These are phyloP conservation scores for Dendrophyllia cribrosa DNA, from an alignment of 64 coral and sea anemone genomes.

Conservation along the genomic window DNA sequence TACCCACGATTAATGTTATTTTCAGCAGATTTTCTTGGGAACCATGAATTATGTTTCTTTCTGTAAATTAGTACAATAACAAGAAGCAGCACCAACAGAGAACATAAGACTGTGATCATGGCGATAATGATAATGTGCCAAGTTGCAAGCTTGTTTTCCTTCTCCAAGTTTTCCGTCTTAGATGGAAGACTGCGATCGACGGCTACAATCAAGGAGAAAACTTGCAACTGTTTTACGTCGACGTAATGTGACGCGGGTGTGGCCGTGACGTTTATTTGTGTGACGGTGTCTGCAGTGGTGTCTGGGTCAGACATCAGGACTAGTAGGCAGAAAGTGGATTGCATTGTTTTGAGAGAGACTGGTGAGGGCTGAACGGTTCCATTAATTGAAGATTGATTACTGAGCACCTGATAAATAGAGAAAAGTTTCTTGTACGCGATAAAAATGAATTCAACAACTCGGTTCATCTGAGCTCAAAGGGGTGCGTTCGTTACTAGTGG, in stretches of 20 bases:
- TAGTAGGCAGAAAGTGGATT: not conserved
- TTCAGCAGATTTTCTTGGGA: not conserved
- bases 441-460: too few relatives aligned
- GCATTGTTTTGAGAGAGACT: not conserved
- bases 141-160: not conserved
- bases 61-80: not conserved
- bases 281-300: not conserved
- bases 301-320: not conserved
- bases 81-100: not conserved
- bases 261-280: conserved; percentile 7
- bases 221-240: not conserved
- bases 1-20: not conserved
- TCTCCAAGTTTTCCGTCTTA: not conserved
- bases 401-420: not conserved
- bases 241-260: not conserved
- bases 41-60: not conserved
- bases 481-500: too few relatives aligned
- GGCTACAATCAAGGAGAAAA: conserved; percentile 12
- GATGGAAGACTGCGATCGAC: not conserved
- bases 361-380: not conserved
- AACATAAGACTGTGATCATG: not conserved
- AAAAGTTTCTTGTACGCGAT: not conserved
- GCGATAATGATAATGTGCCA: not conserved
- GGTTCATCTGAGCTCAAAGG: too few relatives aligned
- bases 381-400: not conserved